Evolutionary conservation across 2,888 invertebrate species (phyloP).

Genomic region (Ernsta delagoae): DNA sequence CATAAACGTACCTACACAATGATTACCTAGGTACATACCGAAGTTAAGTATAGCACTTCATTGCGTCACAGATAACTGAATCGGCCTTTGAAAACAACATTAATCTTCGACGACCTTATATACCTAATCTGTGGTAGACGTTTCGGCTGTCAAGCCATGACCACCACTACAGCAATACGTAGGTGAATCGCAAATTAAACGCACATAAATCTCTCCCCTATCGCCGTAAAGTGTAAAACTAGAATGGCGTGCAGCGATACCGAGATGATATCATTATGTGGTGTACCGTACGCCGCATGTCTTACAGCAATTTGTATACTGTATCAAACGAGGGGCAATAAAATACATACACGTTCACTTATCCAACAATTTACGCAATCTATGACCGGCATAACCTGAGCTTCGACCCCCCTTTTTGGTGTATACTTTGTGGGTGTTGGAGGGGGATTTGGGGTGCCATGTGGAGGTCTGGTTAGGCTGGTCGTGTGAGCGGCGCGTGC

Average conservation of each 20-base stretch:
- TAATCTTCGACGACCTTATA: constrained; percentile 26
- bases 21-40: too few species aligned
- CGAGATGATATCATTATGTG: constrained; percentile 35
- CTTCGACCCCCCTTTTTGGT: constrained; percentile 1
- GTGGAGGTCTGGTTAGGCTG: constrained; percentile 12
- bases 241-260: constrained; percentile 32
- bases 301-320: constrained; percentile 44
- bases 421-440: background rate
- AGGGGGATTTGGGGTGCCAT: constrained; percentile 16
- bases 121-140: constrained; percentile 23
- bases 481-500: constrained; percentile 23
- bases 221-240: constrained; percentile 31
- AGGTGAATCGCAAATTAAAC: constrained; percentile 18
- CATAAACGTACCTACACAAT: too few species aligned
- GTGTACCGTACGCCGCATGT: constrained; percentile 38
- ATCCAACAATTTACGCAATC: constrained; percentile 45
- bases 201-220: constrained; percentile 28
- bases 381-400: constrained; percentile 37
- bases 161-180: background rate
- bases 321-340: constrained; percentile 44
- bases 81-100: constrained; percentile 33
- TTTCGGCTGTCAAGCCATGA: background rate
- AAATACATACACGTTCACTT: constrained; percentile 45
- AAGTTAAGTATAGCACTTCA: background rate
- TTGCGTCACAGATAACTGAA: constrained; percentile 29